phyloP scores from a whole-genome alignment of 2,888 invertebrate species.

The Myathropa florea region DNA sequence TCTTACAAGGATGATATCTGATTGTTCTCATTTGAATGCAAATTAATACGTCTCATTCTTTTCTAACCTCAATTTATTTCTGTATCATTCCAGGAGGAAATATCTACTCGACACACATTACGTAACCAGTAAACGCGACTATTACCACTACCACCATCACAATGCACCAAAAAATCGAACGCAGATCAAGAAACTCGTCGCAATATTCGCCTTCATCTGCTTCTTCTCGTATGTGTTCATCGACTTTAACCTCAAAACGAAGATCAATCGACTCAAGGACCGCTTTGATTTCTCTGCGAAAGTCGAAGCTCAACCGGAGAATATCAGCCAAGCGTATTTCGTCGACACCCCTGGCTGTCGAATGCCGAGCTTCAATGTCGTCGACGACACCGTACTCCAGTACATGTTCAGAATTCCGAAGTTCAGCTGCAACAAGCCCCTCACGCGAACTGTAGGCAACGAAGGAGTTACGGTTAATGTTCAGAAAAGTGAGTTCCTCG shows the following conservation, averaged over 20 bases:
- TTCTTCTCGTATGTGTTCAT: conserved; percentile 79
- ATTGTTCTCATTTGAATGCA: too few relatives aligned
- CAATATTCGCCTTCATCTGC: conserved; percentile 77
- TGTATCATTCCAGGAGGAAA: conserved; percentile 44
- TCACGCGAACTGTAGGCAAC: conserved; percentile 74
- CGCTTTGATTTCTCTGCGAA: conserved; percentile 78
- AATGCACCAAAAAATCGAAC: conserved; percentile 76
- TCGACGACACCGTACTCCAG: conserved; percentile 77
- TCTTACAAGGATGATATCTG: too few relatives aligned
- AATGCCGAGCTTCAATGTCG: conserved; percentile 79
- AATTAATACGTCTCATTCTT: too few relatives aligned
- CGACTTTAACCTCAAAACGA: conserved; percentile 78
- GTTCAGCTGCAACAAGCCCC: conserved; percentile 75
- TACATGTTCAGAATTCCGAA: conserved; percentile 76
- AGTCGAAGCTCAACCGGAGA: conserved; percentile 75
- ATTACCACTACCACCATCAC: conserved; percentile 78
- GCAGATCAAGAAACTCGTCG: conserved; percentile 77
- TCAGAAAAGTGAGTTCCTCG: conserved; percentile 74
- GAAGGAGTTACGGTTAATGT: conserved; percentile 75
- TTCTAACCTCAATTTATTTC: not conserved
- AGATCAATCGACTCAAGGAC: conserved; percentile 76
- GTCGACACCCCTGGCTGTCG: conserved; percentile 79
- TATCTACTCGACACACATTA: conserved; percentile 78
- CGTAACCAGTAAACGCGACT: conserved; percentile 78
- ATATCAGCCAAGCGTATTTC: conserved; percentile 78